Percentiles rank a stretch among this genome's conserved stretches.
Evolutionary conservation across 2,113 vertebrate genomes (phyloP).

Genomic region (Pterophyllum scalare): DNA sequence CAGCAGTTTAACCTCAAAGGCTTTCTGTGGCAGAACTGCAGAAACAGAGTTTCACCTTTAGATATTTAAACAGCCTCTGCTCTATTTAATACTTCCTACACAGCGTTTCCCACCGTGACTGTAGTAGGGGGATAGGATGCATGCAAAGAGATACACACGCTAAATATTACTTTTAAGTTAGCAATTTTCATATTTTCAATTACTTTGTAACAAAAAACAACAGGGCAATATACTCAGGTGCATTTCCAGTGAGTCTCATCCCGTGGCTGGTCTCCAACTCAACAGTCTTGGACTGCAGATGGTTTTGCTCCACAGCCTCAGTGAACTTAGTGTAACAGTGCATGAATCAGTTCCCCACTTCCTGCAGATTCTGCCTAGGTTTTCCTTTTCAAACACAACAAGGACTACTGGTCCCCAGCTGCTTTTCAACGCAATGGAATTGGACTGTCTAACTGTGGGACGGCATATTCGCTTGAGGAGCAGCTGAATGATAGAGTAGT

Average conservation of each 20-base stretch:
- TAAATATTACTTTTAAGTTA: background rate
- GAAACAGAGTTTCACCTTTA: slow-evolving; percentile 9
- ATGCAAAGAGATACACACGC: background rate
- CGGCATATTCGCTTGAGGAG: too few species aligned
- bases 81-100: slow-evolving; percentile 2
- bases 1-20: slow-evolving; percentile 1
- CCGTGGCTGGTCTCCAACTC: background rate
- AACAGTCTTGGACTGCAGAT: background rate
- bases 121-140: background rate
- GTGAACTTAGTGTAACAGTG: too few species aligned
- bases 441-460: too few species aligned
- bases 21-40: slow-evolving; percentile 24
- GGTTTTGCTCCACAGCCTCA: too few species aligned
- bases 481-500: too few species aligned
- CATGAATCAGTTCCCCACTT: too few species aligned
- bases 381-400: too few species aligned
- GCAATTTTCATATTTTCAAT: background rate
- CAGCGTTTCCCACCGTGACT: slow-evolving; percentile 9
- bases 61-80: background rate
- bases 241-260: background rate
- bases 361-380: too few species aligned
- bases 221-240: background rate
- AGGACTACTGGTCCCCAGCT: too few species aligned
- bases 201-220: background rate
- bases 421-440: too few species aligned